Conservation (phyloP, 2,113 vertebrate genomes). For the Heptranchias perlo region DNA sequence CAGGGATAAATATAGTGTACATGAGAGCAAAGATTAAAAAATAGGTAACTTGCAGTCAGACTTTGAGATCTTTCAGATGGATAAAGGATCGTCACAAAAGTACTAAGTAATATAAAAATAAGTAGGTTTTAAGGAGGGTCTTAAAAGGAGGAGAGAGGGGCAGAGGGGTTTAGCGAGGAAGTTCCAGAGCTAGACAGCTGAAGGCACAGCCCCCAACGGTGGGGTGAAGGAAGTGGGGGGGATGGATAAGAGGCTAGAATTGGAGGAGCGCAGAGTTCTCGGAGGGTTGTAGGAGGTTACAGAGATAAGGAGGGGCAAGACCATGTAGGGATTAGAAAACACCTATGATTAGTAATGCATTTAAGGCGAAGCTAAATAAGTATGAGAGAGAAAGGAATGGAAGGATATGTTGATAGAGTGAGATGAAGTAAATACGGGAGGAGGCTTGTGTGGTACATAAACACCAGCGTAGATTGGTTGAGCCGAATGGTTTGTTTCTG, state of each 20-base stretch:
- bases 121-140: not conserved
- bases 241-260: not conserved
- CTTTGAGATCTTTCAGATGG: not conserved
- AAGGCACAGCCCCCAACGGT: not conserved
- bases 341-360: not conserved
- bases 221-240: not conserved
- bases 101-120: not conserved
- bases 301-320: not conserved
- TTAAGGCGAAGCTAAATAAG: too few relatives aligned
- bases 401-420: not conserved
- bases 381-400: not conserved
- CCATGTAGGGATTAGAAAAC: not conserved
- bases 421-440: not conserved
- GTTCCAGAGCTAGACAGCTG: not conserved
- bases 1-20: not conserved
- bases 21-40: not conserved
- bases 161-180: too few relatives aligned
- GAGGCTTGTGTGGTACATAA: too few relatives aligned
- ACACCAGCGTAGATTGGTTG: not conserved
- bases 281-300: not conserved
- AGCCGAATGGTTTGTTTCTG: not conserved
- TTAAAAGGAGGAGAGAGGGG: not conserved
- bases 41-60: not conserved
- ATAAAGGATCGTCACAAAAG: not conserved
- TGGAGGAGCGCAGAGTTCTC: not conserved